Base-by-base conservation (phyloP, 1,140 invertebrate genomes). In the Anadara kagoshimensis region DNA sequence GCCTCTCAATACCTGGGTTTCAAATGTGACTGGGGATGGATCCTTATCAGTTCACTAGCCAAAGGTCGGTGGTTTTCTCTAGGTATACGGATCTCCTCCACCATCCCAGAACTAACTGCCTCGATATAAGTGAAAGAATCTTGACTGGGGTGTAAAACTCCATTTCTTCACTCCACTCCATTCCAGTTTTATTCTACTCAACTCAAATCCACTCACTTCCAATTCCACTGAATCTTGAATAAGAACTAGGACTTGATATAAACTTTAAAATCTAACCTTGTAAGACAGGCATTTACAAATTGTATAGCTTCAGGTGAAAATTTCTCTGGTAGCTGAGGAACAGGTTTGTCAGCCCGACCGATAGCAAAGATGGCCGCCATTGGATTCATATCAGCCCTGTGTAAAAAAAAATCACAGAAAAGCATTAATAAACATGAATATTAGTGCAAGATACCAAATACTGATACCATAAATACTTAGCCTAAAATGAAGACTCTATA, bases 341-440 rank as follows among this genome's bases (percentile, higher is more conserved):
- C 81, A 1, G 87, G 78, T 64, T 79, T 81, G 45, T 83, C 76
- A 51, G 45, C 49, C 22, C 75, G 76, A 11, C 83, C 80, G 70
- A 89, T 89, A 41, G 87, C 86, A 83, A 89, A 89, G 22, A 89
- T 88, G 59, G 87, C 87, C 43, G 87, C 87, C 83, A 87, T 85
- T 2, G 87, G 87, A 73, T 83, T 82, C 83, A 87, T 87, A 22
- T 88, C 81, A 56, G 85, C 74, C 85, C 85, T 86, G 59, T 44
- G 79, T 69, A 57, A 16, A 22, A 63, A 36, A 43, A 61, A n/a
- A 53, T 61, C 18, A 47, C 45, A 47, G 45, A 47, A 47, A 47
- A 10, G 16, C 16, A 20, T 20, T 57, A 36, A 45, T n/a, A 11
- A 36, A 22, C 47, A 57, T 36, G 18, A 0, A 18, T 64, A 12